A percentile compares a stretch with the other conserved stretches of the same genome.
These are phyloP conservation scores for Ptychochromis oligacanthus DNA, from an alignment of 2,113 vertebrate species.

Conservation along the genomic window DNA sequence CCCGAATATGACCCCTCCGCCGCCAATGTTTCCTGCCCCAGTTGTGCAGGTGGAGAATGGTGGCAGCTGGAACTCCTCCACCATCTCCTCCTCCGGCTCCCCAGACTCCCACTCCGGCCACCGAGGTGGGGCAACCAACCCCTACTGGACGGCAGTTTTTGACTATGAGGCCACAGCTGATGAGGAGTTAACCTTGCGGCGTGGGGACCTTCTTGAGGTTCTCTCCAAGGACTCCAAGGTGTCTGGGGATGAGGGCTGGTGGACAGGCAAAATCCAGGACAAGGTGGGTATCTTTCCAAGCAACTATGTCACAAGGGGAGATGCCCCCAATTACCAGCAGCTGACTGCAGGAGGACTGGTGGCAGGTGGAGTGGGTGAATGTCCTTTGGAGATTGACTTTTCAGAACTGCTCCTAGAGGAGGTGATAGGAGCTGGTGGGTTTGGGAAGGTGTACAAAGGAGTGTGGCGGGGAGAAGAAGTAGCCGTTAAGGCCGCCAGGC, in stretches of 20 bases:
- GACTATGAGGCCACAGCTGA: conserved; percentile 91
- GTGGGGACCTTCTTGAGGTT: conserved; percentile 89
- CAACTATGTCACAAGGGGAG: conserved; percentile 86
- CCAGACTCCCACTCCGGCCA: conserved; percentile 74
- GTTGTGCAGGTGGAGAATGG: conserved; percentile 77
- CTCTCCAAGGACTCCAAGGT: conserved; percentile 91
- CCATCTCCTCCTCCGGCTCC: conserved; percentile 72
- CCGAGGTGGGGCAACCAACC: conserved; percentile 54
- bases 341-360: conserved; percentile 70
- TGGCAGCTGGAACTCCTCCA: conserved; percentile 80
- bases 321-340: conserved; percentile 73
- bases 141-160: conserved; percentile 89
- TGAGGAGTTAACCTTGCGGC: conserved; percentile 88
- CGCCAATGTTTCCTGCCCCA: conserved; percentile 60
- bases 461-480: conserved; percentile 85
- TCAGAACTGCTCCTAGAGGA: conserved; percentile 86
- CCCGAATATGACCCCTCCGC: conserved; percentile 64
- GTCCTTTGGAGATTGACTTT: conserved; percentile 87
- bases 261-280: conserved; percentile 90
- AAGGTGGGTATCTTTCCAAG: conserved; percentile 92
- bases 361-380: conserved; percentile 72
- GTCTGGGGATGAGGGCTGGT: conserved; percentile 93
- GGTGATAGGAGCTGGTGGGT: conserved; percentile 91
- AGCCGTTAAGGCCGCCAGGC: conserved; percentile 89
- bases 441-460: conserved; percentile 91